These are phyloP conservation scores for Caenorhabditis angaria DNA, from an alignment of 2,888 invertebrate species.

Conservation along the genomic window DNA sequence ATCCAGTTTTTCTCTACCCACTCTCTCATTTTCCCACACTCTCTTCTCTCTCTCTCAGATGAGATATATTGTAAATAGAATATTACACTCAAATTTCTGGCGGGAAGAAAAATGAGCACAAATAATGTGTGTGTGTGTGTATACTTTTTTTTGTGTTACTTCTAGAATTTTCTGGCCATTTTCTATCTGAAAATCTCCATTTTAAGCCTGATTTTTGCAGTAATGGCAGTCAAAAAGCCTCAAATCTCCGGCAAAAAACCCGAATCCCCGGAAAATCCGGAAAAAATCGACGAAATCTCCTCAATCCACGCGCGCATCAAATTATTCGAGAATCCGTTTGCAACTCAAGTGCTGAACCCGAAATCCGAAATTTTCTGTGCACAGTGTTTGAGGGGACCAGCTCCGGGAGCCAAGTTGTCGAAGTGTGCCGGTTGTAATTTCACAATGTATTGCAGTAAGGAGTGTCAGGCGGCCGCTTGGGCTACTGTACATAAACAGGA, in stretches of 20 bases:
- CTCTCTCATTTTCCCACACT: neutral
- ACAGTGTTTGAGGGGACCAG: constrained; percentile 61
- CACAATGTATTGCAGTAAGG: constrained; percentile 64
- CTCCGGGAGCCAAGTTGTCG: constrained; percentile 54
- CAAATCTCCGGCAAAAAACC: neutral
- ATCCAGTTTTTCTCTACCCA: constrained; percentile 6
- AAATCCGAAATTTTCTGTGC: constrained; percentile 64
- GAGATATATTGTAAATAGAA: neutral
- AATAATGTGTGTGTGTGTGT: too few species aligned
- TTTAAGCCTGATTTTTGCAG: neutral
- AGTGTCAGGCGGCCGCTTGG: constrained; percentile 68
- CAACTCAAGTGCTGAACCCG: constrained; percentile 62
- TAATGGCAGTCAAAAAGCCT: neutral
- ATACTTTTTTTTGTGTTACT: neutral
- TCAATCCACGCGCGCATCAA: constrained; percentile 55
- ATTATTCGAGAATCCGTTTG: constrained; percentile 67
- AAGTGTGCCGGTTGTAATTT: constrained; percentile 58
- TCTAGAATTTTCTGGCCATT: neutral
- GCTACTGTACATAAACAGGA: constrained; percentile 63
- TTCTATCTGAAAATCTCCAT: neutral
- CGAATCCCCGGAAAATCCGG: neutral
- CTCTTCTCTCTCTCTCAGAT: neutral
- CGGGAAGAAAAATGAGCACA: neutral
- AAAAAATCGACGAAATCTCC: constrained; percentile 40
- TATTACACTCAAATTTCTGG: constrained; percentile 3